Conservation (phyloP, 2,888 invertebrate species). For the Trissolcus brochymenae region DNA sequence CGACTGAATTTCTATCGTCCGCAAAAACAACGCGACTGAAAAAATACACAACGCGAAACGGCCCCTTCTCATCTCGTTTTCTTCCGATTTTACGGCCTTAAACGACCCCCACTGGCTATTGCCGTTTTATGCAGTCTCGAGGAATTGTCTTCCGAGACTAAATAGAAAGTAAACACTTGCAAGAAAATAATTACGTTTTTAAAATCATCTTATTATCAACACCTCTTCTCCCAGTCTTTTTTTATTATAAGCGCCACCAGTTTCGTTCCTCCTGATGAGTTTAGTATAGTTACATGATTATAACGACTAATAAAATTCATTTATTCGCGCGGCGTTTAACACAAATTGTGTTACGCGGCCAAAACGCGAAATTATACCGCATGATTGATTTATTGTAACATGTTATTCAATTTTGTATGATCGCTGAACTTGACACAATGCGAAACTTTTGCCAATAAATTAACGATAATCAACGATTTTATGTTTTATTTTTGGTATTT, state of each 20-base stretch:
- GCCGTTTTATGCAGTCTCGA: constrained; percentile 50
- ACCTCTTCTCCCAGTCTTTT: constrained; percentile 3
- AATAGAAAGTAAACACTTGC: constrained; percentile 54
- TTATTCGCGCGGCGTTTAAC: too few species aligned
- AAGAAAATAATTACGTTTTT: constrained; percentile 44
- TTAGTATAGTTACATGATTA: too few species aligned
- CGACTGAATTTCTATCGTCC: constrained; percentile 57
- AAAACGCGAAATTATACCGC: constrained; percentile 13
- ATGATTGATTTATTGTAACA: constrained; percentile 17
- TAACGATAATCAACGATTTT: too few species aligned
- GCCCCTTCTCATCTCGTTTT: constrained; percentile 38
- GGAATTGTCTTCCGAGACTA: constrained; percentile 52
- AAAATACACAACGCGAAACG: constrained; percentile 43
- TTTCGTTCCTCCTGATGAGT: too few species aligned
- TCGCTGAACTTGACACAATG: constrained; percentile 3
- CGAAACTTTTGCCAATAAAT: neutral
- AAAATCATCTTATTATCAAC: constrained; percentile 46
- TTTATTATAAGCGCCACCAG: neutral
- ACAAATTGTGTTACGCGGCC: constrained; percentile 4
- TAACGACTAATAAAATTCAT: too few species aligned
- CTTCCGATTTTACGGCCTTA: constrained; percentile 52
- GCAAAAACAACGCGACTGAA: constrained; percentile 52
- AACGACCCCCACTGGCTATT: constrained; percentile 52
- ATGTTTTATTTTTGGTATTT: too few species aligned
- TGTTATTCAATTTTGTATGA: neutral